Base-by-base conservation (phyloP, 2,888 invertebrate genomes). In the Lutraria lutraria region DNA sequence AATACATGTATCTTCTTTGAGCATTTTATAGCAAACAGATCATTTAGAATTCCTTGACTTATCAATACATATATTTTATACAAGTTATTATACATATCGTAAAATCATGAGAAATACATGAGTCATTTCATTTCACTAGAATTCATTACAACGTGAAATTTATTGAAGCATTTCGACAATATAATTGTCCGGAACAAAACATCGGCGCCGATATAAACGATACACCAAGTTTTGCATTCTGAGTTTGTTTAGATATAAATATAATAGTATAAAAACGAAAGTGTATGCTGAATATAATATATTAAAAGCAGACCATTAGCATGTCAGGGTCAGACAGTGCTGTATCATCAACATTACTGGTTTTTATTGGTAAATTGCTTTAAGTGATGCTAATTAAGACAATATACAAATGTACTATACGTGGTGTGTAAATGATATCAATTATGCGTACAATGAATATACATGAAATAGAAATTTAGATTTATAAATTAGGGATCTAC, bases 81-180 rank as follows among this genome's bases (percentile, higher is more conserved):
- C 15, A 31, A 76, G 15, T 76, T 13, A 16, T 25, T 34, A 31
- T 13, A 76, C 25, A 76, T 34, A 16, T 16, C 34, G 4, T 6
- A 31, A 34, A 16, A 31, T 3, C 31, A 16, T 76, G 29, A 19
- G 6, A 76, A 34, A 76, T 31, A 76, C 19, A 76, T 76, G 76
- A 76, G 12, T 76, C 76, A 76, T 34, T 43, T 76, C 19, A 19
- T 16, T 31, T 34, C 8, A 34, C 31, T 25, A 76, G 76, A 31
- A 34, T 76, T 31, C 76, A 25, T 76, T 34, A 76, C 34, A 31
- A 31, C 76, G 76, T 34, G 19, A 76, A 31, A 76, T 34, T 34
- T 19, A 31, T 12, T 76, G 76, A 76, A 76, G 76, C 76, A 76
- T 76, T 19, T 31, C 76, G 8, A 76, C 76, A 76, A 76, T 34